Percentiles rank a stretch among this genome's conserved stretches.
These are phyloP conservation scores for Gambusia affinis DNA, from an alignment of 2,113 vertebrate genomes.

Conservation along the genomic window DNA sequence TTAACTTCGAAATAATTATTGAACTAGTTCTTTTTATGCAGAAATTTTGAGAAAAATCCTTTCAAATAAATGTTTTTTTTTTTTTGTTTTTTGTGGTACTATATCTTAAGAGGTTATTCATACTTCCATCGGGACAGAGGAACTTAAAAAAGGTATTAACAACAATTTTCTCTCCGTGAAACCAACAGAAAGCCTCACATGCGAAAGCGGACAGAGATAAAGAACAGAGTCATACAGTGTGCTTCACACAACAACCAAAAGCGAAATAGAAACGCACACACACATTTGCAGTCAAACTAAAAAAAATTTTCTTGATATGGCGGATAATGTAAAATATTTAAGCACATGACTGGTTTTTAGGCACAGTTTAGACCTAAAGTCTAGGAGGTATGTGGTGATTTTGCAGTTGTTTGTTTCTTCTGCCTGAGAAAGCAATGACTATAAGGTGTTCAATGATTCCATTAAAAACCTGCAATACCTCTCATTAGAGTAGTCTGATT, in stretches of 20 bases:
- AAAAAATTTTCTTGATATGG: not conserved
- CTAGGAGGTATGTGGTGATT: not conserved
- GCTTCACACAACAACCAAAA: constrained; percentile 8
- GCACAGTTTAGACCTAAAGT: not conserved
- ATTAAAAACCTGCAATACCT: not conserved
- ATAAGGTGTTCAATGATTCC: not conserved
- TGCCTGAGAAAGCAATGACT: not conserved
- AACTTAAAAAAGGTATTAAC: constrained; percentile 6
- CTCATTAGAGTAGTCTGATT: not conserved
- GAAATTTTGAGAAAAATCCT: not conserved
- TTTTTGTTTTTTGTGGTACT: too few relatives aligned
- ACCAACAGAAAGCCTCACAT: not conserved
- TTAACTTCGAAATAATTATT: not conserved
- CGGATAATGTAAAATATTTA: constrained; percentile 1
- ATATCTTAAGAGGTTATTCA: not conserved
- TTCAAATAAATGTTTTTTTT: not conserved
- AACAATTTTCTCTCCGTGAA: constrained; percentile 1
- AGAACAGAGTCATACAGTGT: too few relatives aligned
- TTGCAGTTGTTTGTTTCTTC: too few relatives aligned
- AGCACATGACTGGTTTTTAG: not conserved
- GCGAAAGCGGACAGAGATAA: not conserved
- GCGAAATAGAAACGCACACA: not conserved
- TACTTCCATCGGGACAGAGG: not conserved
- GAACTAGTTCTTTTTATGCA: too few relatives aligned
- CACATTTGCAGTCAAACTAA: not conserved